phyloP scores from a whole-genome alignment of 2,888 invertebrate genomes.

The Branchipolynoe longqiensis region DNA sequence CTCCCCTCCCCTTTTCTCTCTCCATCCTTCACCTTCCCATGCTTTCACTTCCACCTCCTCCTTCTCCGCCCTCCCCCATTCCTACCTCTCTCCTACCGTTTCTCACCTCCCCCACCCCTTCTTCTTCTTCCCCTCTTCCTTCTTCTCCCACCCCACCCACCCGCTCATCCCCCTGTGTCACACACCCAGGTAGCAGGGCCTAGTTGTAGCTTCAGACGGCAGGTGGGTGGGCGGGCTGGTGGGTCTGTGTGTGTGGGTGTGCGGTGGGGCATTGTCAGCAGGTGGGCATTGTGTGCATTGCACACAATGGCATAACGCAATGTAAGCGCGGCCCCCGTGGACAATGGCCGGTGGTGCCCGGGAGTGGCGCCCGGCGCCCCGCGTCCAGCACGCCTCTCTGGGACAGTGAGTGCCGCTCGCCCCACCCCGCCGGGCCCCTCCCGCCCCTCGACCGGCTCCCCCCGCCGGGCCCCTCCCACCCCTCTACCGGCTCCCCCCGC shows the following conservation, averaged over 20 bases:
- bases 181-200: background rate
- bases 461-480: background rate
- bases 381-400: background rate
- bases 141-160: background rate
- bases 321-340: constrained; percentile 22
- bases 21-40: no score
- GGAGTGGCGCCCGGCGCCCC: background rate
- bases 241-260: background rate
- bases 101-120: background rate
- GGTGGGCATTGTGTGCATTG: constrained; percentile 41
- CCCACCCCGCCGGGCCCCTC: background rate
- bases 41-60: no score
- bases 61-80: no score
- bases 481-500: background rate
- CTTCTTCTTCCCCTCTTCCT: background rate
- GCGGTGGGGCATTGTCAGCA: constrained; percentile 5
- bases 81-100: background rate
- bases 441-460: background rate
- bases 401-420: no score
- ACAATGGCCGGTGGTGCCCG: constrained; percentile 38
- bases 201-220: background rate
- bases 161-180: background rate
- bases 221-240: background rate
- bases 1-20: background rate
- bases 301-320: constrained; percentile 55